Evolutionary conservation across 2,113 vertebrate genomes (phyloP).

Genomic region (Brienomyrus longianalis): DNA sequence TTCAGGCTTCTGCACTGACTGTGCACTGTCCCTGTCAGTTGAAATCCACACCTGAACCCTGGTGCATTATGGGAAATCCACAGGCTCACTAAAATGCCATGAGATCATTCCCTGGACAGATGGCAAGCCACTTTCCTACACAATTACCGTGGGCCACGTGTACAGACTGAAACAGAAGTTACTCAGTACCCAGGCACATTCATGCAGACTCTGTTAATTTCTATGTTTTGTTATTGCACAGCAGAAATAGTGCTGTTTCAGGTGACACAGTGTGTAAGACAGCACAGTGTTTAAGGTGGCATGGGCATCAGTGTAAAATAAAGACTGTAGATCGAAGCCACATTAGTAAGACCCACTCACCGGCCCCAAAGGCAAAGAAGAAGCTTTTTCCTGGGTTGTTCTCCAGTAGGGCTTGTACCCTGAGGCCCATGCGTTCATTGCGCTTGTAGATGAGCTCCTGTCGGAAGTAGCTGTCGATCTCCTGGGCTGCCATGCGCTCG

Average conservation of each 20-base stretch:
- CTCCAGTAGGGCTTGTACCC: slow-evolving; percentile 69
- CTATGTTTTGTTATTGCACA: not conserved
- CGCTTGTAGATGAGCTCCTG: slow-evolving; percentile 81
- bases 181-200: not conserved
- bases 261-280: not conserved
- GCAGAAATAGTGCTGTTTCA: not conserved
- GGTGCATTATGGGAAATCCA: not conserved
- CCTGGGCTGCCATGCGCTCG: slow-evolving; percentile 72
- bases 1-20: not conserved
- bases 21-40: not conserved
- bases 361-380: slow-evolving; percentile 87
- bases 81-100: not conserved
- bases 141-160: not conserved
- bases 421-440: slow-evolving; percentile 75
- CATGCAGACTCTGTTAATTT: not conserved
- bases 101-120: not conserved
- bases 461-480: slow-evolving; percentile 80
- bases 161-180: not conserved
- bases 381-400: slow-evolving; percentile 76
- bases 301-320: not conserved
- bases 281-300: not conserved
- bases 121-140: not conserved
- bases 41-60: not conserved
- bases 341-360: slow-evolving; percentile 41
- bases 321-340: not conserved